Base-by-base conservation (phyloP, 2,888 invertebrate genomes). In the Synanthedon tipuliformis region DNA sequence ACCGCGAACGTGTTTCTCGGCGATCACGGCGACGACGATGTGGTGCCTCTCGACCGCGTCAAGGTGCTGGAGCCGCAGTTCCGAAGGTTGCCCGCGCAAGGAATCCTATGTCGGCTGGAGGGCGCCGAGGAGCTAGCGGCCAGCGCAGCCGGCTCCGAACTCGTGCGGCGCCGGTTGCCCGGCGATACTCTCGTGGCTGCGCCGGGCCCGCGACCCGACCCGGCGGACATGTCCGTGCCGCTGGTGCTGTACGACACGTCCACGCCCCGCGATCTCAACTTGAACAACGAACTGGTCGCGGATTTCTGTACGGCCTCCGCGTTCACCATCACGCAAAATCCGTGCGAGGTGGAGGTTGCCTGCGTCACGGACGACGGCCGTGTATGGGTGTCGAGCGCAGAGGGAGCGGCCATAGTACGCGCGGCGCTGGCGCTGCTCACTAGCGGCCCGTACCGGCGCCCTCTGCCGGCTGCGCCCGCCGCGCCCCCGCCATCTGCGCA, bases 1-100 rank as follows among this genome's bases (percentile, higher is more conserved):
- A 77, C 79, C 34, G 89, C 84, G 1, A 71, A 82, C 10, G 92
- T 92, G 52, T 92, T 92, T 61, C 90, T 94, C 57, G 92, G 95
- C 10, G 95, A 95, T 73, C 91, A 89, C 59, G 95, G 95, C 0
- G 93, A 93, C 60, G 91, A 91, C 57, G 91, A 91, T 50, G 71
- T 75, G 13, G 88, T 92, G 23, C 62, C 79, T 4, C 75, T 88
- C 11, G 71, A 82, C 27, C 81, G 89, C 55, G 82, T 95, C 27
- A 90, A 88, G 61, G 84, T 89, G 27, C 84, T 93, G 51, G 90
- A 90, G 55, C 85, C 90, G 1, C 88, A 90, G 56, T 95, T 93
- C 65, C 88, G 91, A 11, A 76, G 74, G 52, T 75, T 93, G 18
- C 90, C 94, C 13, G 90, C 92, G 1, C 95, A 95, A 87, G 94